Evolutionary conservation across 2,797 vertebrate genomes (phyloP).

Genomic region (Pseudotriccus pelzelni): DNA sequence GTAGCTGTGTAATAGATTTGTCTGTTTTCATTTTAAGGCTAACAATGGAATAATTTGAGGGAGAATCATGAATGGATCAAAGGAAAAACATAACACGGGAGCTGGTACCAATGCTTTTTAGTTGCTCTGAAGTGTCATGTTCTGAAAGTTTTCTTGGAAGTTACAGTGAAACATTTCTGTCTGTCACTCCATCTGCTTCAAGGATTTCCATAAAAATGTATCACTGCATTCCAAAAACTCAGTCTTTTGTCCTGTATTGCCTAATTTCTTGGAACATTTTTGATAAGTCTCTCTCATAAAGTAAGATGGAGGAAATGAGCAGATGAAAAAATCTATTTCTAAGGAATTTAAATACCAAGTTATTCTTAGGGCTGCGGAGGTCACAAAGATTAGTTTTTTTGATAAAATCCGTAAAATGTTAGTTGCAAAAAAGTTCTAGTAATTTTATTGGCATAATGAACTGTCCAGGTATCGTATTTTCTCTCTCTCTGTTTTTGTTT

Average conservation of each 20-base stretch:
- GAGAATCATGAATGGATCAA: background rate
- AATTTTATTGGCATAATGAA: background rate
- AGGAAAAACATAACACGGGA: background rate
- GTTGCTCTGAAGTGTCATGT: background rate
- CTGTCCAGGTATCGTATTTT: background rate
- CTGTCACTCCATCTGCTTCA: background rate
- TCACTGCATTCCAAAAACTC: background rate
- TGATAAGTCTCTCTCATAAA: background rate
- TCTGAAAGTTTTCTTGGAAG: background rate
- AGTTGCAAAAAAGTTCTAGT: background rate
- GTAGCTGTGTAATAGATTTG: background rate
- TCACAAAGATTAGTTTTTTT: background rate
- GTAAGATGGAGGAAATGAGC: background rate
- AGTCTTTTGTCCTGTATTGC: background rate
- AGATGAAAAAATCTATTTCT: background rate
- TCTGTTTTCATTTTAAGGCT: background rate
- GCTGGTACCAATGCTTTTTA: background rate
- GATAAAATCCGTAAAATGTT: background rate
- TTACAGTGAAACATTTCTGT: background rate
- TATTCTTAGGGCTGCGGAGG: background rate
- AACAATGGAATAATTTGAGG: background rate
- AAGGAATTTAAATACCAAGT: background rate
- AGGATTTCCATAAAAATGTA: background rate
- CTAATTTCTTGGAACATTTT: constrained; percentile 26
- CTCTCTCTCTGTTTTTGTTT: accelerated